Evolutionary conservation across 2,113 vertebrate species (phyloP), one percentile per base, ranked within the genome.

Genomic region (Seriola dumerili): DNA sequence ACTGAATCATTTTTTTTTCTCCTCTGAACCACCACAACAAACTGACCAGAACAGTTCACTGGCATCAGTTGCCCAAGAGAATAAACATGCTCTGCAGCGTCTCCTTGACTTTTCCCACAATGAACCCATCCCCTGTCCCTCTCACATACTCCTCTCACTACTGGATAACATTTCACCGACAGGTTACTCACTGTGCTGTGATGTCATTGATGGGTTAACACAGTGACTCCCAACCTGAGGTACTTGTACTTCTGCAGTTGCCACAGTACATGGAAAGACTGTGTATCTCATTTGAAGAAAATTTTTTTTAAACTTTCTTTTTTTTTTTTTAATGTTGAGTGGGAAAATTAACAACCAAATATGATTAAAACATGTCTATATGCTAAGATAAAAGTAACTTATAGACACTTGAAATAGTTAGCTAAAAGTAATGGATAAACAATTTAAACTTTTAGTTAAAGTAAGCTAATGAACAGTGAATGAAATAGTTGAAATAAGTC

Each of bases 31-130:
- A 90, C 85, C 89, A 90, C 80, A 88, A 83, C 81, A 88, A 90
- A 89, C 91, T 91, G 89, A 91, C 88, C 84, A 74, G 86, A 78
- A 85, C 63, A 76, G 91, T 89, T 90, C 55, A 42, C 68, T 80
- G 81, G 83, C 86, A 81, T 85, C 82, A 66, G 72, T 70, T 73
- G 75, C 61, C 46, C 58, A 79, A 68, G 58, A 84, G 77, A 91
- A 90, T 76, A 88, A 92, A 92, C 82, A 72, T 83, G 71, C 67
- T 46, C 70, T 17, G 25, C 81, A 65, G 73, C n/a, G 64, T 48
- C 68, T 78, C 67, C 68, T 55, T 86, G 85, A 91, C 84, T 83
- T 93, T 88, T 92, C 67, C 75, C 84, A 83, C 72, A 61, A 72
- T 85, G 74, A 92, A 69, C 76, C 42, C 44, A 69, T 63, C 74